These are phyloP conservation scores for Tachuris rubrigastra DNA, from an alignment of 2,113 vertebrate species.

Conservation along the genomic window DNA sequence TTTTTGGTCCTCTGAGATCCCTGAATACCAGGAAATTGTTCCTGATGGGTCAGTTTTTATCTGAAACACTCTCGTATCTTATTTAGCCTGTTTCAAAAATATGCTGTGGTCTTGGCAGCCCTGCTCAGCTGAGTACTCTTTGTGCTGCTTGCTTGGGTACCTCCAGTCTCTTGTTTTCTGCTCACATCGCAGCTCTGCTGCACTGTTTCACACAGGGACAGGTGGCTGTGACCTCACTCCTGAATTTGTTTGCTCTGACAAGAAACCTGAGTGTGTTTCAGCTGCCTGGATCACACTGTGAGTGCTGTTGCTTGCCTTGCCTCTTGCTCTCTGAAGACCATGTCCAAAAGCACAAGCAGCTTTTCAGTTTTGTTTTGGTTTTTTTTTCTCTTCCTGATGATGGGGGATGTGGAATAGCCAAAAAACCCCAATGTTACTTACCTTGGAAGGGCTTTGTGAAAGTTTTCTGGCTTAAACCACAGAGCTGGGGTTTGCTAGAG, in stretches of 20 bases:
- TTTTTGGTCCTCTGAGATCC: background rate
- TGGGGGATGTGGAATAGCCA: background rate
- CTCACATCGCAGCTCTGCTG: rapidly evolving
- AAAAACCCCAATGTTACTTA: background rate
- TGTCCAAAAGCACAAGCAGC: background rate
- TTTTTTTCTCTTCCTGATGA: background rate
- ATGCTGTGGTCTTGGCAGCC: rapidly evolving
- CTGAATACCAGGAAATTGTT: background rate
- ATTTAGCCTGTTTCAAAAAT: background rate
- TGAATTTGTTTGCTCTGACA: background rate
- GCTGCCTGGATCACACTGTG: rapidly evolving
- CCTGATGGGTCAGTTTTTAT: background rate
- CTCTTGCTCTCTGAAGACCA: background rate
- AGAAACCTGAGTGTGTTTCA: rapidly evolving
- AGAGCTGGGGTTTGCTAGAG: background rate
- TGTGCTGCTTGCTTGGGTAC: background rate
- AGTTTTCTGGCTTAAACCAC: background rate
- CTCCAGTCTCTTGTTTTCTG: background rate
- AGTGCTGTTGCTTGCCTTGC: background rate
- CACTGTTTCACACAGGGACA: background rate
- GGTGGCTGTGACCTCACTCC: background rate
- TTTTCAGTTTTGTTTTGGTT: background rate
- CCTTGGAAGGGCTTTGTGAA: background rate
- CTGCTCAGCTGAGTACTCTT: background rate
- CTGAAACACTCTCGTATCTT: rapidly evolving